Percentiles rank a stretch among this genome's conserved stretches.
phyloP scores from a whole-genome alignment of 2,888 invertebrate species.

The Nephrotoma flavescens region DNA sequence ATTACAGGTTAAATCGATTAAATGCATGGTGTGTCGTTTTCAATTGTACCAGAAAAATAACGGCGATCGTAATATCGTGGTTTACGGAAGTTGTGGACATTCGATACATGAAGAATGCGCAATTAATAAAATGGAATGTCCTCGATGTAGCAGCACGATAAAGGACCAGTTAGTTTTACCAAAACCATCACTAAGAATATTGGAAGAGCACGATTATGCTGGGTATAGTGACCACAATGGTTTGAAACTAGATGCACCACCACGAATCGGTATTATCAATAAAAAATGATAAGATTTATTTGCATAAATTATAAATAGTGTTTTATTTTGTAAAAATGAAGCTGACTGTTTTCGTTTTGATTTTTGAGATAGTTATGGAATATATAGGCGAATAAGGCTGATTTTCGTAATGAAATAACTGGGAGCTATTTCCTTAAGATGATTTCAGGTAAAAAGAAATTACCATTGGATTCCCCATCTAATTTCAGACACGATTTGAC shows the following conservation, averaged over 20 bases:
- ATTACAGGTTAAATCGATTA: slow-evolving; percentile 26
- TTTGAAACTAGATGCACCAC: slow-evolving; percentile 28
- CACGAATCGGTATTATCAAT: slow-evolving; percentile 16
- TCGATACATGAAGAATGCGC: slow-evolving; percentile 26
- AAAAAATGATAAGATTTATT: not conserved
- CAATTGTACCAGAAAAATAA: slow-evolving; percentile 17
- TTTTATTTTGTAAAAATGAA: not conserved
- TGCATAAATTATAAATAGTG: not conserved
- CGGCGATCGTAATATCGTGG: slow-evolving; percentile 18
- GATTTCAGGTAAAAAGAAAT: too few species aligned
- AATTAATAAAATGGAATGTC: slow-evolving; percentile 17
- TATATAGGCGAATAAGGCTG: too few species aligned
- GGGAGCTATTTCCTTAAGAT: too few species aligned
- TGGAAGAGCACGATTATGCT: slow-evolving; percentile 11
- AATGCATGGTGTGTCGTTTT: slow-evolving; percentile 27
- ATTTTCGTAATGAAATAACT: too few species aligned
- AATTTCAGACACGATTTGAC: too few species aligned
- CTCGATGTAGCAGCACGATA: slow-evolving; percentile 21
- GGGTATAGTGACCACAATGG: slow-evolving; percentile 6
- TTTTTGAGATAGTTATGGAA: too few species aligned
- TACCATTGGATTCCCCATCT: too few species aligned
- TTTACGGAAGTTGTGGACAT: slow-evolving; percentile 28
- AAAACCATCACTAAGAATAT: slow-evolving; percentile 20
- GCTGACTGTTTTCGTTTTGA: too few species aligned
- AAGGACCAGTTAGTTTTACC: slow-evolving; percentile 19